Percentiles rank a stretch among this genome's conserved stretches.
Conservation (phyloP, 2,113 vertebrate species). For the Saccopteryx bilineata region DNA sequence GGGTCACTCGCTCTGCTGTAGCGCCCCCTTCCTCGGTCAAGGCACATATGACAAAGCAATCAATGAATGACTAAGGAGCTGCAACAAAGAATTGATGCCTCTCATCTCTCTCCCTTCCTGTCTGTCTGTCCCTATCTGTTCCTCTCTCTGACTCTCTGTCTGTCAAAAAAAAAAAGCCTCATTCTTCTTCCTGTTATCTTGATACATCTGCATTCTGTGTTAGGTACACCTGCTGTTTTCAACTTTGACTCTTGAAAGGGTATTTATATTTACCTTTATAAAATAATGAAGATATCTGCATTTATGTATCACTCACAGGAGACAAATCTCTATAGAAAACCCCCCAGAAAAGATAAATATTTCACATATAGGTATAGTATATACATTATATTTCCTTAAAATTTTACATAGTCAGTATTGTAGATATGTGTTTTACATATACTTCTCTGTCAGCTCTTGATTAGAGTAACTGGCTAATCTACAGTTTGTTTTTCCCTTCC, state of each 20-base stretch:
- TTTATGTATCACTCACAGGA: conserved; percentile 2
- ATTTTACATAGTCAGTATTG: background rate
- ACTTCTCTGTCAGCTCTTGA: background rate
- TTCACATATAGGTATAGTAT: background rate
- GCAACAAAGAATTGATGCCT: no score
- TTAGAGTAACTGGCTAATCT: background rate
- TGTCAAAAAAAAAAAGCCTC: background rate
- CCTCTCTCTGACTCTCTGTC: no score
- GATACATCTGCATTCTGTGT: background rate
- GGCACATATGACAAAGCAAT: no score
- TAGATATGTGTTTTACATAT: background rate
- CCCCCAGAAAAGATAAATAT: background rate
- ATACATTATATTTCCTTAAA: background rate
- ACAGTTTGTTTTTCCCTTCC: background rate
- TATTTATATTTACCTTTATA: conserved; percentile 32
- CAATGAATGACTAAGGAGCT: no score
- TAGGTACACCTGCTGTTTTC: background rate
- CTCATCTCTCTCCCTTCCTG: no score
- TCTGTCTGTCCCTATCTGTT: no score
- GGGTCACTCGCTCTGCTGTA: no score
- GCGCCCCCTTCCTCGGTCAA: no score
- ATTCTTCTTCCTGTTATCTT: background rate
- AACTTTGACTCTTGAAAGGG: background rate
- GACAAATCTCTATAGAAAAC: background rate
- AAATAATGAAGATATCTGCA: background rate